Evolutionary conservation across 2,113 vertebrate genomes (phyloP), one percentile per base, ranked within the genome.

Genomic region (Antennarius striatus): DNA sequence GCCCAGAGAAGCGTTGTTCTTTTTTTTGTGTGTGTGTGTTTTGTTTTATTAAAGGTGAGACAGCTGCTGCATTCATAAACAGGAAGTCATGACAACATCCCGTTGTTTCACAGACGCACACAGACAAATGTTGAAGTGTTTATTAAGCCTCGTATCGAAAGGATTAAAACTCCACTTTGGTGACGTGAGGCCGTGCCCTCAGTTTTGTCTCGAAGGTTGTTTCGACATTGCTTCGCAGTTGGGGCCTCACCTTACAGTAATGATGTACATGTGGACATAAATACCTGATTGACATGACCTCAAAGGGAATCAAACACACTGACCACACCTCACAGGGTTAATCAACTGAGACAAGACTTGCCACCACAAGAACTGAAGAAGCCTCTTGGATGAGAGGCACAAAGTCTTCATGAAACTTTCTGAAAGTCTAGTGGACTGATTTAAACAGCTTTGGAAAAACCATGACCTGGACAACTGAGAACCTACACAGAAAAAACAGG

Each of bases 71-170:
- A 63, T 76, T 79, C 61, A 80, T 80, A 89, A 89, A 79, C 77
- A 73, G 78, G 75, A 80, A 76, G 73, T 77, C 85, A 70, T 77
- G 85, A 82, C 83, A 87, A 83, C 50, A 77, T 53, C 46, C 12
- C 3, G 43, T 43, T 78, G 63, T 60, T 68, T 65, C 32, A 63
- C 3, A 53, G 43, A 52, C 17, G 4, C 5, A 8, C 39, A 30
- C 32, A 49, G 12, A 12, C 11, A 62, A 60, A 75, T 47, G 28
- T 17, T 66, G 13, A 29, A 52, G 56, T 56, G 28, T 59, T 53
- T 60, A 29, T 46, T 7, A 30, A 54, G 53, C 43, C 54, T n/a
- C 47, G 60, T 49, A 62, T 69, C 30, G 22, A 49, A 28, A 52
- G 43, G 71, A 61, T 57, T 60, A 68, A 64, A 28, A 43, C 47